Evolutionary conservation across 2,113 vertebrate genomes (phyloP), one percentile per base, ranked within the genome.

Genomic region (Saguinus imperator): DNA sequence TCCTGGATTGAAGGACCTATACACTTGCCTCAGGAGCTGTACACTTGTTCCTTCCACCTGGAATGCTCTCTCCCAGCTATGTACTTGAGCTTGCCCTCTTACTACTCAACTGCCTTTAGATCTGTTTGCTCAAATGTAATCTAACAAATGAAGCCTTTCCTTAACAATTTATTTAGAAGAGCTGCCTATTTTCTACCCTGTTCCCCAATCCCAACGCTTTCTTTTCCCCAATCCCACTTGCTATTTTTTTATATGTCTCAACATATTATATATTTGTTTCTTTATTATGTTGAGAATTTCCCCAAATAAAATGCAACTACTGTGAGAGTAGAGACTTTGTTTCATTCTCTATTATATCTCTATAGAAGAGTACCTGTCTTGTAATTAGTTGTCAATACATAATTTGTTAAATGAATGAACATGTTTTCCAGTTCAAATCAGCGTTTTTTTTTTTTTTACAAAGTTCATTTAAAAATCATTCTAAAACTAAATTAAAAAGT

Each of bases 161-260:
- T 76, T 93, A 45, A 8, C 48, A 45, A 12, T 94, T 76, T 89
- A 77, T 75, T 55, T 89, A 75, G 75, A 94, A 77, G 70, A 84
- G 58, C 21, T 14, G 37, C 68, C 57, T 84, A 45, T 25, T 77
- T 57, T 48, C 23, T 13, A 68, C 12, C 13, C n/a, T 2, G 11
- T n/a, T 35, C 29, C 37, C 32, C 20, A 75, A 5, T 37, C 4
- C 29, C 10, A 89, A 48, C 43, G n/a, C 55, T 66, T 83, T 83
- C 35, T 55, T 75, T 61, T 64, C 20, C 10, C 25, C 17, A 27
- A 37, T 64, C 11, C 27, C 27, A 21, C 8, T 73, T 88, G 37
- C 40, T 66, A 86, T 86, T 82, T 75, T 29, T 66, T 76, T 45
- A 86, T 68, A 93, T 18, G 25, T 9, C 13, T 12, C 5, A 29